Percentiles rank a stretch among this genome's conserved stretches.
Conservation (phyloP, 2,113 vertebrate species). For the Macroglossus sobrinus region DNA sequence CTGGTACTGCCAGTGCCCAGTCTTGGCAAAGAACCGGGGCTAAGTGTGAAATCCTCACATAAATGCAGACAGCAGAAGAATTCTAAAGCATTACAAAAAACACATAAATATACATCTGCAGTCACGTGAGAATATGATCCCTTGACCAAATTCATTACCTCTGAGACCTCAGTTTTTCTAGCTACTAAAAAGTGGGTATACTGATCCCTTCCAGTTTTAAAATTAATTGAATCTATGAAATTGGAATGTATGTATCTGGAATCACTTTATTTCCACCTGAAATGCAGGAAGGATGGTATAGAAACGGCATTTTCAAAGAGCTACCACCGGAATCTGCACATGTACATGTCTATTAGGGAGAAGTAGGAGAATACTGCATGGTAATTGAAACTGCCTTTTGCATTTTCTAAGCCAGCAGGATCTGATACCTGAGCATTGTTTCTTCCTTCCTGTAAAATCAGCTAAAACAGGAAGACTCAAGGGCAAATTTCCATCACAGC, state of each 20-base stretch:
- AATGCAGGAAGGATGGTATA: not conserved
- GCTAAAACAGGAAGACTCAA: constrained; percentile 47
- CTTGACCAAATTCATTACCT: not conserved
- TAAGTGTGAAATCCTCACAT: not conserved
- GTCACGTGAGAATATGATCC: not conserved
- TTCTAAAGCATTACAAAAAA: not conserved
- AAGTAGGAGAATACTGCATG: not conserved
- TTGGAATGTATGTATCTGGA: not conserved
- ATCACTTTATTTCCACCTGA: not conserved
- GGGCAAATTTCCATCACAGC: constrained; percentile 57
- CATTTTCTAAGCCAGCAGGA: constrained; percentile 50
- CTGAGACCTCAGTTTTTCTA: constrained; percentile 15
- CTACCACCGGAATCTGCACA: not conserved
- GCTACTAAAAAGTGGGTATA: not conserved
- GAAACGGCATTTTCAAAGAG: constrained; percentile 17
- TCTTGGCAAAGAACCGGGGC: not conserved
- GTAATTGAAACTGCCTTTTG: constrained; percentile 43
- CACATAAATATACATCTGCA: not conserved
- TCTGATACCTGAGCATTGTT: constrained; percentile 48
- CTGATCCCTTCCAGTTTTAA: not conserved
- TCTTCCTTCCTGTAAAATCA: constrained; percentile 63
- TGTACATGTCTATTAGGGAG: constrained; percentile 5
- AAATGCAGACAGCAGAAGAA: not conserved
- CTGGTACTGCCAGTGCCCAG: not conserved
- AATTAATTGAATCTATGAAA: not conserved